Conservation (phyloP, 2,888 invertebrate species). For the Melitaea athalia region DNA sequence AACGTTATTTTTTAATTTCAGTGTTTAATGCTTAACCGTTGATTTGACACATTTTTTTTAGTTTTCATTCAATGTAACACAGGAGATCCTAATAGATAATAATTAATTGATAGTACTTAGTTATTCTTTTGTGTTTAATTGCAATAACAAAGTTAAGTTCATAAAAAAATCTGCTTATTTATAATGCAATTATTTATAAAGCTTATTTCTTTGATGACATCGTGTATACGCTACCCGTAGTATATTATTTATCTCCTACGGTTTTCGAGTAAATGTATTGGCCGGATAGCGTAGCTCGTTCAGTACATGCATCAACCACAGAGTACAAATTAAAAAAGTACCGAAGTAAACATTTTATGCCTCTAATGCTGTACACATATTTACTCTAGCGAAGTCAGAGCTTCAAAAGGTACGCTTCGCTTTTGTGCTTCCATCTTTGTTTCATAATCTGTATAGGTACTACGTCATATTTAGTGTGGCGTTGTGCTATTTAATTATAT, state of each 20-base stretch:
- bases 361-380: conserved; percentile 24
- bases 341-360: conserved; percentile 25
- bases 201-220: neutral
- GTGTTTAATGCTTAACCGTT: too few species aligned
- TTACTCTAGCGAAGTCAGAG: conserved; percentile 24
- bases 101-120: too few species aligned
- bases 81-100: too few species aligned
- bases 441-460: conserved; percentile 22
- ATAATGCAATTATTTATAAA: neutral
- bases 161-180: neutral
- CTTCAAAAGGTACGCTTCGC: conserved; percentile 26
- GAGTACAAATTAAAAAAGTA: conserved; percentile 18
- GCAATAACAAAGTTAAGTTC: too few species aligned
- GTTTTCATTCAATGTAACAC: too few species aligned
- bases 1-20: neutral
- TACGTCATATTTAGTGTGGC: conserved; percentile 16
- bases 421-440: conserved; percentile 25
- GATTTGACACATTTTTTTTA: too few species aligned
- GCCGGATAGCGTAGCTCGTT: conserved; percentile 9
- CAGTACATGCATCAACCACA: conserved; percentile 12
- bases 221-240: neutral
- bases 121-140: too few species aligned
- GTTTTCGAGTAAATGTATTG: conserved; percentile 9
- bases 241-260: neutral
- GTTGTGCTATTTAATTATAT: conserved; percentile 7